These are phyloP conservation scores for Myripristis jacobus DNA, from an alignment of 2,797 vertebrate species.

Conservation along the genomic window DNA sequence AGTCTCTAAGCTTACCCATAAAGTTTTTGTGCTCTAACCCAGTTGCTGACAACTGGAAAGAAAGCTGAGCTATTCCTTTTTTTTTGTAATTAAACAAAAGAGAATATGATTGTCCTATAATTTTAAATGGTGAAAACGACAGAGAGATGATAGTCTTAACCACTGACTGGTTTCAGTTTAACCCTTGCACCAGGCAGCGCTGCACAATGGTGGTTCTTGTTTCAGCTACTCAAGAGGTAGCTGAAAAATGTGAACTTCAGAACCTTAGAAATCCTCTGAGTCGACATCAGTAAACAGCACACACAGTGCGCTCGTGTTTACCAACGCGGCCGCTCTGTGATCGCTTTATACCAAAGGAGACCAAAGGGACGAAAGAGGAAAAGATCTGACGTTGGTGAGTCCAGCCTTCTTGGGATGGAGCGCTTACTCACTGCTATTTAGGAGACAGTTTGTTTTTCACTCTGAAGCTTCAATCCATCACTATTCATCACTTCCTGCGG, in stretches of 20 bases:
- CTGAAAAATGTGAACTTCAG: constrained; percentile 36
- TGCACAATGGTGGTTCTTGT: neutral
- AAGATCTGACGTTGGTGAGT: neutral
- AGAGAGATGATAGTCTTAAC: too few species aligned
- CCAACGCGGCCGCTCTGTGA: neutral
- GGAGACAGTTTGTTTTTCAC: constrained; percentile 37
- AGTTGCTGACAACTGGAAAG: constrained; percentile 47
- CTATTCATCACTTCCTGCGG: constrained; percentile 65
- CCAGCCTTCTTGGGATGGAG: neutral
- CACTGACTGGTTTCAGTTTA: too few species aligned
- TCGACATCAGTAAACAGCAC: constrained; percentile 11
- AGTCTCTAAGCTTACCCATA: constrained; percentile 22
- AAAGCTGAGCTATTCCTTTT: too few species aligned
- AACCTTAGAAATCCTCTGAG: constrained; percentile 2
- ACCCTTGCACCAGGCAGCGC: too few species aligned
- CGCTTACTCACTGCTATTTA: constrained; percentile 13
- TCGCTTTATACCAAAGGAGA: neutral
- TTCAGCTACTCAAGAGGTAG: neutral
- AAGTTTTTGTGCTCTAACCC: constrained; percentile 19
- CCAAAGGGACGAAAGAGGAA: constrained; percentile 3
- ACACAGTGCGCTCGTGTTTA: neutral
- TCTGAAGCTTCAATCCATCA: constrained; percentile 51
- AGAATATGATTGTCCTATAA: too few species aligned
- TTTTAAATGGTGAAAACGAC: too few species aligned
- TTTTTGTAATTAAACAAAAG: too few species aligned